A percentile compares a stretch with the other conserved stretches of the same genome.
Conservation (phyloP, 2,797 vertebrate species). For the Gambusia yucatana region DNA sequence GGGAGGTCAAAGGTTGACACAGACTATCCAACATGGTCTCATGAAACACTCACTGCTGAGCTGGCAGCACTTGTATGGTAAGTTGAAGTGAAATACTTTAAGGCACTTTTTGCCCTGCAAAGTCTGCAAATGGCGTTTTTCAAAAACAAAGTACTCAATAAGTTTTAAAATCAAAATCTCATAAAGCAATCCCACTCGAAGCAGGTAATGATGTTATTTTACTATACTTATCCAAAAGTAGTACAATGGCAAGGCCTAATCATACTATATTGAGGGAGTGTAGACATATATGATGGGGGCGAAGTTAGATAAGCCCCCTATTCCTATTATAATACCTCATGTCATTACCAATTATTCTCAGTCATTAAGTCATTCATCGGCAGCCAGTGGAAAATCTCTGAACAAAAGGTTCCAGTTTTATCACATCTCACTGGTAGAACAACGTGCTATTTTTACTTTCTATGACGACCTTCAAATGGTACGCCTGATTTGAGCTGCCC, state of each 20-base stretch:
- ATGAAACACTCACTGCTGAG: conserved; percentile 32
- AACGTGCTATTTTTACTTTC: conserved; percentile 6
- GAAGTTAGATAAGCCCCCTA: conserved; percentile 39
- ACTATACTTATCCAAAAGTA: conserved; percentile 14
- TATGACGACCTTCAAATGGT: not conserved
- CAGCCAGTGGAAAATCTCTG: conserved; percentile 5
- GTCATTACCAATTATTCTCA: conserved; percentile 16
- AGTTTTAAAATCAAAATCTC: conserved; percentile 2
- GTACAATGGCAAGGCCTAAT: conserved; percentile 17
- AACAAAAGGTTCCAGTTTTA: conserved; percentile 6
- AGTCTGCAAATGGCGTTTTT: not conserved
- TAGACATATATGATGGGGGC: conserved; percentile 31
- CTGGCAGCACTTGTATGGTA: conserved; percentile 24
- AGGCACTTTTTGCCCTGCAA: conserved; percentile 16
- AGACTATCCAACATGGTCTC: conserved; percentile 44
- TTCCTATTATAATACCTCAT: conserved; percentile 30
- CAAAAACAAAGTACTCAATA: not conserved
- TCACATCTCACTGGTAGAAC: not conserved
- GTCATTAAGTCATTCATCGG: not conserved
- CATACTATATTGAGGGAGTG: conserved; percentile 25
- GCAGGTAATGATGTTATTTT: not conserved
- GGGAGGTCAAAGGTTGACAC: conserved; percentile 57
- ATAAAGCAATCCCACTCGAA: conserved; percentile 15
- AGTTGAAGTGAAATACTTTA: conserved; percentile 31
- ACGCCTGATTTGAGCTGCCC: not conserved